Conservation (phyloP, 2,888 invertebrate species). For the Agrotis ipsilon region DNA sequence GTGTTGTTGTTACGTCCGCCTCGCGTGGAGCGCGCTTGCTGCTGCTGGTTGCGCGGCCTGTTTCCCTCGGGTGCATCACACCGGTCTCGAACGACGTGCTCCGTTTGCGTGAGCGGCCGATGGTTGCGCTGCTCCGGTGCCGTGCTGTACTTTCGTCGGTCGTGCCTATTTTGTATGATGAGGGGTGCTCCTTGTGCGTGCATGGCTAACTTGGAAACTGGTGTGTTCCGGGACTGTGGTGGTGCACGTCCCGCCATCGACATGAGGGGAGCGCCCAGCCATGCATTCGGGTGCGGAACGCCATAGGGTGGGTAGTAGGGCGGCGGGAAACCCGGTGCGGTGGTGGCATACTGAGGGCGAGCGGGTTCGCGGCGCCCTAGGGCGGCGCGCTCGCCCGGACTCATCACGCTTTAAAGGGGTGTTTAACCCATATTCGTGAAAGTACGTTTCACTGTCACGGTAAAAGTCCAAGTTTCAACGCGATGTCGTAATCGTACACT, state of each 20-base stretch:
- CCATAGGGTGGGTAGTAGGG: conserved; percentile 89
- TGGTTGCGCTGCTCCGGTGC: conserved; percentile 85
- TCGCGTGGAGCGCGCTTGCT: conserved; percentile 83
- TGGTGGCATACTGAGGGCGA: conserved; percentile 89
- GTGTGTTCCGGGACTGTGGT: conserved; percentile 84
- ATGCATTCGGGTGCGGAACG: conserved; percentile 92
- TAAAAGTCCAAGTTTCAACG: conserved; percentile 84
- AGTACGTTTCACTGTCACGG: conserved; percentile 88
- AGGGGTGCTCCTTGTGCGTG: conserved; percentile 97
- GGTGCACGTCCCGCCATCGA: conserved; percentile 93
- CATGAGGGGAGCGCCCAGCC: conserved; percentile 96
- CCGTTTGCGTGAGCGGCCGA: conserved; percentile 78
- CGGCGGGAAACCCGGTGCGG: conserved; percentile 89
- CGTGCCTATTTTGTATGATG: conserved; percentile 93
- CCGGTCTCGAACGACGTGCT: conserved; percentile 80
- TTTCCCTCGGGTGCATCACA: conserved; percentile 83
- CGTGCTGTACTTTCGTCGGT: conserved; percentile 86
- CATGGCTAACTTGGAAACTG: conserved; percentile 94
- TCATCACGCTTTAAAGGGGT: conserved; percentile 86
- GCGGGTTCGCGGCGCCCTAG: conserved; percentile 90
- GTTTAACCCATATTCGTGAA: conserved; percentile 94
- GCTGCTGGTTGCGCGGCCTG: conserved; percentile 85
- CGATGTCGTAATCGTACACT: conserved; percentile 90
- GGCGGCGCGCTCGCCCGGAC: conserved; percentile 91
- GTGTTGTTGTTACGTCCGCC: conserved; percentile 90